Percentiles rank a stretch among this genome's conserved stretches.
Evolutionary conservation across 2,113 vertebrate species (phyloP).

Genomic region (Rhodinocichla rosea): DNA sequence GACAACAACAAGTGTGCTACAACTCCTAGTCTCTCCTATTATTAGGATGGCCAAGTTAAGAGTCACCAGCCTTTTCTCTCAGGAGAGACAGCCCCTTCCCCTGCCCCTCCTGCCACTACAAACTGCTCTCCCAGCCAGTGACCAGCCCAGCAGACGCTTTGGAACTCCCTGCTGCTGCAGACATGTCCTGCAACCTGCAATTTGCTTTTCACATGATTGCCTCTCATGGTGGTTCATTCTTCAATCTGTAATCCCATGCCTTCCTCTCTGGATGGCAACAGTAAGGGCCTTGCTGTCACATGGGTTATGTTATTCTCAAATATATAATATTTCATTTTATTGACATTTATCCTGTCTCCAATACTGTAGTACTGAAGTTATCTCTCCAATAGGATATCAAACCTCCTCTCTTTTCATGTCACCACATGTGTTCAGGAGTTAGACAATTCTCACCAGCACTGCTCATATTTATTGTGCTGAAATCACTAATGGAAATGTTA

Average conservation of each 20-base stretch:
- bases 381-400: not conserved
- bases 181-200: not conserved
- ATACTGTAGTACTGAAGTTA: not conserved
- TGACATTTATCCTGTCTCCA: not conserved
- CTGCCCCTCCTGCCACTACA: not conserved
- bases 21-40: not conserved
- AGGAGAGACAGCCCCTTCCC: not conserved
- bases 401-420: not conserved
- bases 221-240: not conserved
- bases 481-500: not conserved
- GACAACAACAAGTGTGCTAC: not conserved
- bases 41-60: not conserved
- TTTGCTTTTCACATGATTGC: not conserved
- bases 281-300: not conserved
- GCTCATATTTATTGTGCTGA: not conserved
- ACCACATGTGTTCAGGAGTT: not conserved
- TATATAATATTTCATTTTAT: not conserved
- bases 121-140: accelerated
- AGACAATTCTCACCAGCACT: not conserved
- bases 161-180: not conserved
- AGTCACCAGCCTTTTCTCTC: not conserved
- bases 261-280: not conserved
- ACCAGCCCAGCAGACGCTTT: not conserved
- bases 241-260: not conserved
- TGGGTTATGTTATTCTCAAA: not conserved